Evolutionary conservation across 2,888 invertebrate genomes (phyloP), one percentile per base, ranked within the genome.

Genomic region (Drosophila neonasuta): DNA sequence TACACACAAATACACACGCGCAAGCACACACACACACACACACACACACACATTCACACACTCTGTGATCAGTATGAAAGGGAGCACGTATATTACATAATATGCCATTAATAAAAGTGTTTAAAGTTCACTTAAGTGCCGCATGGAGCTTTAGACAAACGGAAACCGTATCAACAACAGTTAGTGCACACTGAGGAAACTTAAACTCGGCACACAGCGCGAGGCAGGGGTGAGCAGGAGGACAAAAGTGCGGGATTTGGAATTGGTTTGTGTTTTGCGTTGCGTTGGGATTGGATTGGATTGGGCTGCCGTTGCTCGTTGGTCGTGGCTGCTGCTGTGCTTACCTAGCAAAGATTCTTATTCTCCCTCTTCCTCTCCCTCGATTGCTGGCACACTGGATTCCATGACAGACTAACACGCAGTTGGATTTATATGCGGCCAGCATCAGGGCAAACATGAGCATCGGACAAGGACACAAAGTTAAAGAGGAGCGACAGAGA

Each of bases 71-170:
- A 36, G 46, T 24, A 46, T 46, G 45, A 45, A 56, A 56, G 46
- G 56, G 5, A 24, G 74, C 71, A 80, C 87, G 86, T 83, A 84
- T 87, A 84, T 84, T 84, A 84, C 84, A 85, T 84, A 84, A 84
- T 84, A 86, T 81, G 77, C 84, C 84, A 84, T 84, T 84, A 84
- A 84, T 86, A 87, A 84, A 84, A 86, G 84, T 84, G 84, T 84
- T 84, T 84, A 84, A 84, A 84, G 87, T 84, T 87, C 87, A 84
- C 84, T 84, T 84, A 84, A 84, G 84, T 82, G 83, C 86, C 84
- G 80, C 78, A 79, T 75, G 71, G 86, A 87, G 87, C 82, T 86
- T 81, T 84, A 84, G 83, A 86, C 83, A 86, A 83, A 86, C 83
- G 86, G 85, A 84, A 83, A 79, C 76, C 82, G 84, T 80, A 83